Percentiles rank a stretch among this genome's conserved stretches.
phyloP scores from a whole-genome alignment of 2,888 invertebrate species.

The Oligia strigilis region DNA sequence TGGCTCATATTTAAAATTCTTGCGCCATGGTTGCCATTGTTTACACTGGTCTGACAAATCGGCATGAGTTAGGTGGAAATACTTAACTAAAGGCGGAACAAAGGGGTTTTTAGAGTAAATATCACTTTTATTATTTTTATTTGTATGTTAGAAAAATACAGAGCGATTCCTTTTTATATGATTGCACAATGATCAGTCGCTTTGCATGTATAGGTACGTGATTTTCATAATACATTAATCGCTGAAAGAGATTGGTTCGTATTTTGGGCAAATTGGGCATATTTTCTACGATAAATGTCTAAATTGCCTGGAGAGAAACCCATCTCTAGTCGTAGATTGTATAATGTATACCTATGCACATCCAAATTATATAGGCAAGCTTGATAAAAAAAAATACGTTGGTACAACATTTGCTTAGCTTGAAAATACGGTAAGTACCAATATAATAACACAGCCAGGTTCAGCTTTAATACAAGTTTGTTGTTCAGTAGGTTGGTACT shows the following conservation, averaged over 20 bases:
- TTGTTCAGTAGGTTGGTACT: conserved; percentile 2
- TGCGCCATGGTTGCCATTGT: conserved; percentile 14
- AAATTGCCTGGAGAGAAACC: not conserved
- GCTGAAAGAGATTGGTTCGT: not conserved
- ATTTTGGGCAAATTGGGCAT: not conserved
- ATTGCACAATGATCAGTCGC: not conserved
- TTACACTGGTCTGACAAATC: not conserved
- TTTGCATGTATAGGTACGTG: not conserved
- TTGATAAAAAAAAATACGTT: not conserved
- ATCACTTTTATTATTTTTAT: too few relatives aligned
- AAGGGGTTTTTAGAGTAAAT: conserved; percentile 21
- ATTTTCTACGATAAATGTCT: not conserved
- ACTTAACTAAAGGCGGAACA: conserved; percentile 1
- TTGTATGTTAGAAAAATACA: conserved; percentile 4
- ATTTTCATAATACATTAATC: not conserved
- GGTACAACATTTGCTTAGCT: not conserved
- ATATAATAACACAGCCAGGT: not conserved
- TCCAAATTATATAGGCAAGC: not conserved
- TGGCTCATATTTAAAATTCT: conserved; percentile 16
- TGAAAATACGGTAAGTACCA: not conserved
- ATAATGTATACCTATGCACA: not conserved
- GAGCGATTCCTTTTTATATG: not conserved
- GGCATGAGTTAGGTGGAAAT: not conserved
- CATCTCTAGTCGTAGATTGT: conserved; percentile 1
- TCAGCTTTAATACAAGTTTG: conserved; percentile 13